Conservation (phyloP, 1,140 invertebrate species). For the Neodiprion lecontei region DNA sequence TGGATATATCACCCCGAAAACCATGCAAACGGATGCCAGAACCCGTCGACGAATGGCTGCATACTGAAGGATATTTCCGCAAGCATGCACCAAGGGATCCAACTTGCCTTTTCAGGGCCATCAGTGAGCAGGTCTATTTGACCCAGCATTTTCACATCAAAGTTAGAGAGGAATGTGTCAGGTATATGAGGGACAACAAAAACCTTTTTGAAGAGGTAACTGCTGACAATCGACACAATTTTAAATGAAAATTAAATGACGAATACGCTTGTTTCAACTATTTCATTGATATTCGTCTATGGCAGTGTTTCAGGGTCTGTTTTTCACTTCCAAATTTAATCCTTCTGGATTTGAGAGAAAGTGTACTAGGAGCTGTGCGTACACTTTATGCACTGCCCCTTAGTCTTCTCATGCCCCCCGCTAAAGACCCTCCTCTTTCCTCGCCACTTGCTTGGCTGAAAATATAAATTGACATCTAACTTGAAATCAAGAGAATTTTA, state of each 20-base stretch:
- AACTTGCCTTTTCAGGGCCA: conserved; percentile 82
- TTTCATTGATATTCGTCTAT: conserved; percentile 42
- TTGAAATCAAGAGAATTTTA: too few relatives aligned
- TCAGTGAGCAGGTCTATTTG: conserved; percentile 85
- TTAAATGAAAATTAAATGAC: conserved; percentile 15
- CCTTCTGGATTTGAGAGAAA: conserved; percentile 30
- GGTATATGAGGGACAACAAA: conserved; percentile 71
- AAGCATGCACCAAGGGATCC: conserved; percentile 85
- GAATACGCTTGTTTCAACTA: conserved; percentile 58
- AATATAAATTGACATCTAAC: too few relatives aligned
- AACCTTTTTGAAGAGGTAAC: conserved; percentile 62
- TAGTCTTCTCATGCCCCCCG: too few relatives aligned
- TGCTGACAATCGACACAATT: not conserved
- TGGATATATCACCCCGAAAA: conserved; percentile 46
- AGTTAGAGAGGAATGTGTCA: conserved; percentile 75
- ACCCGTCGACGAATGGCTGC: conserved; percentile 78
- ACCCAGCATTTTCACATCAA: conserved; percentile 78
- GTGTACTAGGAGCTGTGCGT: not conserved
- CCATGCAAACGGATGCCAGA: conserved; percentile 51
- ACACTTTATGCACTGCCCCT: too few relatives aligned
- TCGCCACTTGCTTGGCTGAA: too few relatives aligned
- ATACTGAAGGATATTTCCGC: conserved; percentile 77
- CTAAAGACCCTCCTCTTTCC: too few relatives aligned
- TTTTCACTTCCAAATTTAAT: conserved; percentile 34
- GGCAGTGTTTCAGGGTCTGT: conserved; percentile 46